Base-by-base conservation (phyloP, 2,113 vertebrate species). In the Forbesichthys agassizii region DNA sequence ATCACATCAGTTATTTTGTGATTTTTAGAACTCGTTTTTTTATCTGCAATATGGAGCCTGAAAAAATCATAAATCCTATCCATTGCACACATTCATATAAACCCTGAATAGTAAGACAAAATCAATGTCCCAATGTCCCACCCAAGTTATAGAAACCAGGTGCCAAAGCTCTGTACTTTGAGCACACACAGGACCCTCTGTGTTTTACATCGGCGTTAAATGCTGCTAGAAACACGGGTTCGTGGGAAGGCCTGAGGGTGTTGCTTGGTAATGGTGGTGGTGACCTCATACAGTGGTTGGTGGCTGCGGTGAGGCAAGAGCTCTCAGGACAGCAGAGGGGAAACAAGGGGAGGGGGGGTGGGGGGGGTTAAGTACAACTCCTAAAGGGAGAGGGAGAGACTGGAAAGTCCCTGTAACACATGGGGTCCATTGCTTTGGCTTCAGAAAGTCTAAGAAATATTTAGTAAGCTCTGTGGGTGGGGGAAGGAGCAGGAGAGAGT, bases 401-500 rank as follows among this genome's bases (percentile, higher is more conserved):
- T 86, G 89, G 88, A 91, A 92, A 88, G 84, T 91, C 88, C 87
- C 85, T 70, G 71, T 67, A 84, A 90, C 79, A 90, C 78, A 87
- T 86, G 80, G 74, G 83, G 82, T 86, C 84, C 73, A 83, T 88
- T 90, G 78, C 80, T 80, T 85, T 53, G 75, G 53, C 69, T 67
- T 69, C 81, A 88, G 84, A 81, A 89, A 88, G 86, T 79, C 65
- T 75, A 85, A 85, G 65, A 85, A 82, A 82, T 82, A 80, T 83
- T 84, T 75, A 73, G 66, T 70, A 58, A 71, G 55, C 68, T 64
- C 63, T 61, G 53, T 68, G 3, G 0, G 33, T 69, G 68, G 53
- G 36, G 74, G 46, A 58, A 36, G 53, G 71, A 46, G 69, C 36
- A 16, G 11, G 11, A 12, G 55, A 59, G 55, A 48, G 47, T 18